Conservation (phyloP, 2,888 invertebrate genomes). For the Drosophila robusta region DNA sequence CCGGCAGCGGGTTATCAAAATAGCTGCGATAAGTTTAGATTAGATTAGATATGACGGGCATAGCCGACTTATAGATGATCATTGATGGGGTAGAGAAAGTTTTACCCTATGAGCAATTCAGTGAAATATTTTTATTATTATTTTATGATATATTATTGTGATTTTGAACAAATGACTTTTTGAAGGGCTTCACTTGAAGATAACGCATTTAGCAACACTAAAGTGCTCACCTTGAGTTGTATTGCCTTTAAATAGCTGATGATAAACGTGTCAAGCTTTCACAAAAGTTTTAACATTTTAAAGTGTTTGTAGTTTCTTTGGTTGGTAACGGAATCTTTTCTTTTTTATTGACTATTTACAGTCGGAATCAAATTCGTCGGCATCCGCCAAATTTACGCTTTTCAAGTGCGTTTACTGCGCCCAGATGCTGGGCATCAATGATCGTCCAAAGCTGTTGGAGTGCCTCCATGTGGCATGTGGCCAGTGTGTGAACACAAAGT, state of each 20-base stretch:
- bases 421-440: constrained; percentile 86
- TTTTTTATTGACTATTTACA: constrained; percentile 39
- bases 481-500: constrained; percentile 90
- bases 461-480: constrained; percentile 95
- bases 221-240: not conserved
- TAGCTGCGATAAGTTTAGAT: not conserved
- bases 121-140: constrained; percentile 10
- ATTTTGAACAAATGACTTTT: constrained; percentile 10
- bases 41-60: constrained; percentile 16
- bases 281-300: not conserved
- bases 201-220: constrained; percentile 14
- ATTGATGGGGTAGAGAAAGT: constrained; percentile 32
- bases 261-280: constrained; percentile 2
- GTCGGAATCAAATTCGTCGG: constrained; percentile 84
- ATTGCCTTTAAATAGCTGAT: not conserved
- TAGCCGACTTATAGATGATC: constrained; percentile 7
- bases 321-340: constrained; percentile 5
- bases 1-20: constrained; percentile 30
- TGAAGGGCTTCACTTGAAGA: constrained; percentile 5
- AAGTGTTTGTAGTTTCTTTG: not conserved
- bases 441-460: constrained; percentile 92
- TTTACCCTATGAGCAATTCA: constrained; percentile 18
- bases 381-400: constrained; percentile 80
- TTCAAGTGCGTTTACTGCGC: constrained; percentile 87
- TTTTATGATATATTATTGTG: constrained; percentile 34